Base-by-base conservation (phyloP, 2,888 invertebrate species). In the Meganola albula region DNA sequence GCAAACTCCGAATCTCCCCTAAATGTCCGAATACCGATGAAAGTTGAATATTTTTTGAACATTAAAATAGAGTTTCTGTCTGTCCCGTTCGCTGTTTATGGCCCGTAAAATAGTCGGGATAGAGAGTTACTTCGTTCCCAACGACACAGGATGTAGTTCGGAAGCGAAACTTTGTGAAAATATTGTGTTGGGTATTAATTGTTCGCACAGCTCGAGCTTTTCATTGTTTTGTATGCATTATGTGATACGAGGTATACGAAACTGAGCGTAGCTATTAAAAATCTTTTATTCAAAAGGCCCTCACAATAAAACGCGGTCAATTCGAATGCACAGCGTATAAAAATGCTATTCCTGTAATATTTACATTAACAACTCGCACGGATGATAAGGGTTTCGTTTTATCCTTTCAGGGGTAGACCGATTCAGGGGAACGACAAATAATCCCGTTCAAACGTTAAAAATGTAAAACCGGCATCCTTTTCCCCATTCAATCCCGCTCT, bases 141-240 rank as follows among this genome's bases (percentile, higher is more conserved):
- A 66, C 63, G 51, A 61, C 59, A 59, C 56, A 54, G 63, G 60
- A 68, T 56, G 67, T 63, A 71, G 74, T 73, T 57, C 59, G 62
- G 64, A 63, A 62, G 64, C 53, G 58, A 64, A 75, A 76, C 69
- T 76, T 74, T 68, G 69, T 59, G 72, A 76, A 77, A 77, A 78
- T 78, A 73, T 76, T 76, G 68, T 74, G 63, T 64, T 61, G 63
- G 64, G 58, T 68, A 77, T 74, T 75, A 76, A 78, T 73, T 72
- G 71, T 61, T 64, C 56, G 53, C 57, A 53, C 56, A 58, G 61
- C 62, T 61, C 49, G 54, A 53, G 57, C 53, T 58, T 63, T n/a
- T 51, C 54, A 62, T 58, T 57, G 54, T 58, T 68, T 56, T 62
- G 53, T 57, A 48, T 51, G 48, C 40, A 53, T 51, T 58, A 52